A percentile compares a stretch with the other conserved stretches of the same genome.
Evolutionary conservation across 2,797 vertebrate genomes (phyloP).

Genomic region (Smutsia temminckii): DNA sequence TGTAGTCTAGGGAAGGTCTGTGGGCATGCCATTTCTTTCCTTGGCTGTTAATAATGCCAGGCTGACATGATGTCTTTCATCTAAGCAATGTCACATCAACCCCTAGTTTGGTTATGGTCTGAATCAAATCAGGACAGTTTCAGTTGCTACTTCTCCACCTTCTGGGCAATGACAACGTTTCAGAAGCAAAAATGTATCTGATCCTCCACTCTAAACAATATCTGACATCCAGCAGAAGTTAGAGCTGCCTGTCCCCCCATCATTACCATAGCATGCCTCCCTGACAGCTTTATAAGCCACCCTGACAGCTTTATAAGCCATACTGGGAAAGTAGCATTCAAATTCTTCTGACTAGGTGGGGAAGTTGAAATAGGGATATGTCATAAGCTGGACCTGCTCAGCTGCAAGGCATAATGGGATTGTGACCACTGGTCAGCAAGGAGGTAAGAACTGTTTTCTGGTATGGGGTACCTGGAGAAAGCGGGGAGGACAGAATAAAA

Average conservation of each 20-base stretch:
- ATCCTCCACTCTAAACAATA: constrained; percentile 29
- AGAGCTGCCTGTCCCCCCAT: background rate
- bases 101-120: constrained; percentile 16
- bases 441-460: constrained; percentile 53
- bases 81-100: background rate
- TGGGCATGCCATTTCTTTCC: background rate
- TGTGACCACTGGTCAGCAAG: constrained; percentile 35
- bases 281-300: constrained; percentile 53
- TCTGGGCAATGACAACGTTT: constrained; percentile 4
- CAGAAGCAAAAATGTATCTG: background rate
- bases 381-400: constrained; percentile 49
- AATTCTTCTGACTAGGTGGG: constrained; percentile 23
- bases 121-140: constrained; percentile 38
- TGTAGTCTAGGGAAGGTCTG: background rate
- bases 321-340: constrained; percentile 36
- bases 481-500: background rate
- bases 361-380: constrained; percentile 26
- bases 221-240: constrained; percentile 47
- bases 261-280: background rate
- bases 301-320: constrained; percentile 53
- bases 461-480: background rate
- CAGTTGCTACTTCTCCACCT: background rate
- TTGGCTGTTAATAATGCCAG: background rate
- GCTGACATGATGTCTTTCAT: background rate
- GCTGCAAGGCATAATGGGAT: constrained; percentile 55